These are phyloP conservation scores for Acanthoscelides obtectus DNA, from an alignment of 2,888 invertebrate genomes.

Conservation along the genomic window DNA sequence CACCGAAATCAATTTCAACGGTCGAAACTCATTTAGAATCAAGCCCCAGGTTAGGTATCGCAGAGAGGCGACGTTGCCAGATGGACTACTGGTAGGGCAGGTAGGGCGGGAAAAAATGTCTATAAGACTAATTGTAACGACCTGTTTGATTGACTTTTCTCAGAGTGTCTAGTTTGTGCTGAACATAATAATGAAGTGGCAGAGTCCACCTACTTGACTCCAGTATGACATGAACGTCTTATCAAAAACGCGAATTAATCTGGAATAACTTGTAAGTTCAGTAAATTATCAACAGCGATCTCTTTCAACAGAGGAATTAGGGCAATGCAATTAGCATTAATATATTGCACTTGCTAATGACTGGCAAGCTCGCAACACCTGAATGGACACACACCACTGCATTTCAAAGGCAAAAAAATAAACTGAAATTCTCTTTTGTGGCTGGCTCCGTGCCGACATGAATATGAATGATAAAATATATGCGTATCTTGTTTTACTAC, in stretches of 20 bases:
- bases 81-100: too few relatives aligned
- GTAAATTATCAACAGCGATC: not conserved
- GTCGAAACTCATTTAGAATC: too few relatives aligned
- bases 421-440: not conserved
- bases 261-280: not conserved
- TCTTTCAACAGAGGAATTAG: not conserved
- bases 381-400: not conserved
- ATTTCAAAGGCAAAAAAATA: not conserved
- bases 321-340: not conserved
- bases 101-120: too few relatives aligned
- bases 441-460: not conserved
- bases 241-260: not conserved
- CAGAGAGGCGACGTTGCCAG: too few relatives aligned
- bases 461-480: not conserved
- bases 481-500: not conserved
- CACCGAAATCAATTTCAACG: too few relatives aligned
- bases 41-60: too few relatives aligned
- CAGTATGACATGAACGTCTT: not conserved
- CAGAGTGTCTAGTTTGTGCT: too few relatives aligned
- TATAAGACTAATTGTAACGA: too few relatives aligned
- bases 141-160: too few relatives aligned
- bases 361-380: not conserved
- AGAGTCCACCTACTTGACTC: not conserved
- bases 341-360: not conserved
- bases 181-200: too few relatives aligned